phyloP scores from a whole-genome alignment of 2,113 vertebrate genomes.

The Oryzias celebensis region DNA sequence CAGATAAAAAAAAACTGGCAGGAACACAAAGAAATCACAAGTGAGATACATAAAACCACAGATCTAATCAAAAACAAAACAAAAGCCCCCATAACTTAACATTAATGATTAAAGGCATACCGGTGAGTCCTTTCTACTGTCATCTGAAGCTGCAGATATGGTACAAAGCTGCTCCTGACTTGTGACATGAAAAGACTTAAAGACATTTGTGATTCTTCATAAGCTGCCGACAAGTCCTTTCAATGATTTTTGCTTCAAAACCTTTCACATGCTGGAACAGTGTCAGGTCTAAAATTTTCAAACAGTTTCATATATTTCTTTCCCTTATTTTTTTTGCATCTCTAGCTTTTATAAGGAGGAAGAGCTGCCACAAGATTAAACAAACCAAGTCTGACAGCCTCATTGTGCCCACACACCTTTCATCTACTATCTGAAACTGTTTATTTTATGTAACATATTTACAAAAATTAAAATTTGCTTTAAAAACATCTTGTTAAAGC shows the following conservation, averaged over 20 bases:
- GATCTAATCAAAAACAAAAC: too few species aligned
- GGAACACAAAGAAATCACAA: too few species aligned
- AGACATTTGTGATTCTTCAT: background rate
- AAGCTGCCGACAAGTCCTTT: background rate
- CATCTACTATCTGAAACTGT: conserved; percentile 9
- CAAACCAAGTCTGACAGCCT: conserved; percentile 39
- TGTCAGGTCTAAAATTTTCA: conserved; percentile 20
- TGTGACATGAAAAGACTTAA: background rate
- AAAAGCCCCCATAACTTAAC: too few species aligned
- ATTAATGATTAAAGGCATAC: too few species aligned
- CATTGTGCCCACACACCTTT: conserved; percentile 15
- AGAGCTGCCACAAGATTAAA: conserved; percentile 33
- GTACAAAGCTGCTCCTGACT: too few species aligned
- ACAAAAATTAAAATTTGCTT: too few species aligned
- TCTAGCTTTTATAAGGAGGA: conserved; percentile 24
- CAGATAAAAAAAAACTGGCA: too few species aligned
- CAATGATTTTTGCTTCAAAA: conserved; percentile 27
- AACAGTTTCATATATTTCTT: conserved; percentile 11
- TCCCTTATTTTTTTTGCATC: conserved; percentile 1
- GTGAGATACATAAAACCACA: too few species aligned
- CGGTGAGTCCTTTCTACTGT: too few species aligned
- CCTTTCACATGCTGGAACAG: conserved; percentile 25
- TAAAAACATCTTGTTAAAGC: too few species aligned
- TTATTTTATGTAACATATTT: background rate
- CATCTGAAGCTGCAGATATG: too few species aligned